Base-by-base conservation (phyloP, 2,113 vertebrate genomes). In the Cyprinodon tularosa region DNA sequence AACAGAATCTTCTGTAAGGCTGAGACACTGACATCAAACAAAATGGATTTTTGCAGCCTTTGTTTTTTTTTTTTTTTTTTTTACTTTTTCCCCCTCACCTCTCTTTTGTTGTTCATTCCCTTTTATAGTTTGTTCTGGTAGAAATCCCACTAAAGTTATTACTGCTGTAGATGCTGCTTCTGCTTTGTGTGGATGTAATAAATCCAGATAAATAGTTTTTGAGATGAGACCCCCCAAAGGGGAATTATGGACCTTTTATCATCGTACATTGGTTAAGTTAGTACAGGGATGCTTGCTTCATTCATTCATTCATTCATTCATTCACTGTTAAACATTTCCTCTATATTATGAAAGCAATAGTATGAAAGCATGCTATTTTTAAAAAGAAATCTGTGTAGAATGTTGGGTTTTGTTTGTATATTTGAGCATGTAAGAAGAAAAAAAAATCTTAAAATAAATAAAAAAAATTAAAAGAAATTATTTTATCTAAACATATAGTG, bases 1-100 rank as follows among this genome's bases (percentile, higher is more conserved):
- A 84, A 80, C 77, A 86, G 77, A 80, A 75, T 84, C 77, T 68
- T 65, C 78, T 78, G 77, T 86, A 85, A 85, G 87, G 80, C 84
- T 81, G 90, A 91, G 90, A 91, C 87, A 76, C 85, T 68, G 92
- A 93, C 91, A 94, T 94, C 91, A 94, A 93, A 94, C 91, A 92
- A 93, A 95, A 95, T 94, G 93, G 92, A 92, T 94, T 94, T 93
- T 87, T 68, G 66, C 62, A n/a, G 17, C 4, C 14, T 15, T 7
- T 77, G 29, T 29, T 29, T 29, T 29, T 29, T 29, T 29, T 29
- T 29, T 29, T 29, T 82, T 84, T 81, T 74, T 61, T 78, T 82
- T 84, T 80, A 72, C 59, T 61, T 42, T 39, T 70, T 29, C 20
- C 63, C 78, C 63, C 62, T 62, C 70, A 57, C 70, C 66, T 82